Percentiles rank a stretch among this genome's conserved stretches.
These are phyloP conservation scores for Megamerina dolium DNA, from an alignment of 2,888 invertebrate genomes.

Conservation along the genomic window DNA sequence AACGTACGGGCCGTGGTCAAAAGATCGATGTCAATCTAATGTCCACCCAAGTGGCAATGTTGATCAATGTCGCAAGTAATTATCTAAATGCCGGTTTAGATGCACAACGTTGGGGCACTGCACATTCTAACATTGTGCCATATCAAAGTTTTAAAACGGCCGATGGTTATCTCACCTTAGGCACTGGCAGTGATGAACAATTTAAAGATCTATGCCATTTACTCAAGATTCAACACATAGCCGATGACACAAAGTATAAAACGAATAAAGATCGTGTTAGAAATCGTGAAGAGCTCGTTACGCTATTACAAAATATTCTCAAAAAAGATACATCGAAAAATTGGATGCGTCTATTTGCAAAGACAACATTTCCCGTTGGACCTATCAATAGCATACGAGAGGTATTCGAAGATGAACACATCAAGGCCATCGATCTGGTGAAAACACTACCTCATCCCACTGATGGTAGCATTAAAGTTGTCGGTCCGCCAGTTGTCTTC, in stretches of 20 bases:
- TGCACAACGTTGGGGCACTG: conserved; percentile 81
- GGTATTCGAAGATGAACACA: conserved; percentile 84
- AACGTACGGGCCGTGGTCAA: conserved; percentile 76
- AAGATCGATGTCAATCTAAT: conserved; percentile 91
- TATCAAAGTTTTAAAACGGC: conserved; percentile 83
- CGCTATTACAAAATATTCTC: conserved; percentile 57
- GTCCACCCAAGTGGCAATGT: conserved; percentile 81
- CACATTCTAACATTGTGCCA: conserved; percentile 90
- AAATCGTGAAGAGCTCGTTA: conserved; percentile 65
- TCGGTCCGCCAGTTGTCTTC: conserved; percentile 82
- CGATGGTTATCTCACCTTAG: conserved; percentile 79
- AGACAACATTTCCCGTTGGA: conserved; percentile 77
- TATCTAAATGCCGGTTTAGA: conserved; percentile 81
- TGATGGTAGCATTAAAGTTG: conserved; percentile 67
- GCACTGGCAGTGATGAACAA: conserved; percentile 79
- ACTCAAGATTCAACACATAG: conserved; percentile 58
- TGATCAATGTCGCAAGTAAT: conserved; percentile 85
- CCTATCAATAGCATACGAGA: conserved; percentile 81
- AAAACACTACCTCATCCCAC: conserved; percentile 64
- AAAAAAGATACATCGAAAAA: conserved; percentile 62
- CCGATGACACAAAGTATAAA: conserved; percentile 58
- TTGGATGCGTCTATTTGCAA: conserved; percentile 69
- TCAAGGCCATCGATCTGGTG: conserved; percentile 66
- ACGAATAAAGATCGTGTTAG: conserved; percentile 71
- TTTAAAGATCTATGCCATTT: conserved; percentile 66